phyloP scores from a whole-genome alignment of 2,113 vertebrate genomes.

The Alosa alosa region DNA sequence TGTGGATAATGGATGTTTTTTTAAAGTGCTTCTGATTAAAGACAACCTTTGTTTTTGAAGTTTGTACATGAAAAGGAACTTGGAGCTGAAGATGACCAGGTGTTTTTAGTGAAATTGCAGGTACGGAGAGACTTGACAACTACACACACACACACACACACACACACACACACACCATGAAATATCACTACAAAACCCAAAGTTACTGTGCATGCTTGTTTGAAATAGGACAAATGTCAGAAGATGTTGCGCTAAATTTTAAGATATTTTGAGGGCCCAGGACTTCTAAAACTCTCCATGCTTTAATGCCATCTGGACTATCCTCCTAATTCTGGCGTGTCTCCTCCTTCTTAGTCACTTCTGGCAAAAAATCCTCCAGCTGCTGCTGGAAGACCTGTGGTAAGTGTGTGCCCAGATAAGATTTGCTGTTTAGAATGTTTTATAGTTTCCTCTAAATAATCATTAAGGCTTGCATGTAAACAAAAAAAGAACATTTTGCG shows the following conservation, averaged over 20 bases:
- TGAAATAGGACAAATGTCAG: neutral
- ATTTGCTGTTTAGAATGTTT: neutral
- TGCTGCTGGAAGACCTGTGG: constrained; percentile 78
- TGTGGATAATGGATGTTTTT: neutral
- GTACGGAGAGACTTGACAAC: constrained; percentile 53
- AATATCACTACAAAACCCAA: neutral
- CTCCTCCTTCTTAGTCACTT: constrained; percentile 67
- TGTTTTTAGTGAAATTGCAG: constrained; percentile 84
- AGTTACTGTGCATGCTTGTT: neutral
- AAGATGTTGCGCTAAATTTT: neutral
- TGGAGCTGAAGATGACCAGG: constrained; percentile 81
- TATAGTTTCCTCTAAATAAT: neutral
- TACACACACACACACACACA: neutral
- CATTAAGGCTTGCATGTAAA: neutral
- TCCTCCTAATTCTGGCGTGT: neutral
- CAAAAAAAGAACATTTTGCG: no score
- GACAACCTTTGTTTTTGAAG: constrained; percentile 64
- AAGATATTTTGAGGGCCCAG: constrained; percentile 26
- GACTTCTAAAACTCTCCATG: neutral
- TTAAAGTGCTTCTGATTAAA: neutral
- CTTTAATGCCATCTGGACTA: neutral
- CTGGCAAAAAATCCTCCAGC: constrained; percentile 78
- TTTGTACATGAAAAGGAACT: constrained; percentile 85
- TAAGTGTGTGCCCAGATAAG: constrained; percentile 62
- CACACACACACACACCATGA: neutral